Evolutionary conservation across 2,113 vertebrate genomes (phyloP).

Genomic region (Benitochromis conjunctus): DNA sequence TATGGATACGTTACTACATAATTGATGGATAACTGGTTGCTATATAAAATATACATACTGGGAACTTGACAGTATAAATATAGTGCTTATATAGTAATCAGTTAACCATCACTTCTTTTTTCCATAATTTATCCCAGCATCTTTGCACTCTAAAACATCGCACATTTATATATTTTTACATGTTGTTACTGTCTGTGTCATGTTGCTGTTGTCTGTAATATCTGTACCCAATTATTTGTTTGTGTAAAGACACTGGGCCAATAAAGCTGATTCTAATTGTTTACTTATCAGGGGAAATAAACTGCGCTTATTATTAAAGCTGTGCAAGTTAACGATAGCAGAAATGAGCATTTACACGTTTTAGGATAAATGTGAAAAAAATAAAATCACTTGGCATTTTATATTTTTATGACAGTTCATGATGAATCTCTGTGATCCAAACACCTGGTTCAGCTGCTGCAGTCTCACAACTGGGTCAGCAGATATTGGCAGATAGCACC

Average conservation of each 20-base stretch:
- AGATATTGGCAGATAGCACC: not conserved
- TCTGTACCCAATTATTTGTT: too few relatives aligned
- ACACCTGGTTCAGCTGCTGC: not conserved
- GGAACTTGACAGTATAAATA: not conserved
- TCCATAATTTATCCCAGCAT: not conserved
- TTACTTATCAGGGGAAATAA: not conserved
- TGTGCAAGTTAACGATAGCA: accelerated
- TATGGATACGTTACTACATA: not conserved
- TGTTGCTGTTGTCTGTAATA: too few relatives aligned
- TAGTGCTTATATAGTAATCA: not conserved
- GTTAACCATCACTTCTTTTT: not conserved
- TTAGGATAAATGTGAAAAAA: not conserved
- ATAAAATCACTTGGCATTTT: not conserved
- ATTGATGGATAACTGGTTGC: not conserved
- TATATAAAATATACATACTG: not conserved
- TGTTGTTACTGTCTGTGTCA: too few relatives aligned
- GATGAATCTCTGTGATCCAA: not conserved
- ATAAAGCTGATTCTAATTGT: too few relatives aligned
- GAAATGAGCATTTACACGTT: not conserved
- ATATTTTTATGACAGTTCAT: not conserved
- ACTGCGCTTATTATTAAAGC: not conserved
- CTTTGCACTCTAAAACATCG: too few relatives aligned
- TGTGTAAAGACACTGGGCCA: too few relatives aligned
- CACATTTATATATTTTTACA: too few relatives aligned
- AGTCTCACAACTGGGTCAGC: not conserved